These are phyloP conservation scores for Copidosoma aretas DNA, from an alignment of 2,888 invertebrate genomes.

Conservation along the genomic window DNA sequence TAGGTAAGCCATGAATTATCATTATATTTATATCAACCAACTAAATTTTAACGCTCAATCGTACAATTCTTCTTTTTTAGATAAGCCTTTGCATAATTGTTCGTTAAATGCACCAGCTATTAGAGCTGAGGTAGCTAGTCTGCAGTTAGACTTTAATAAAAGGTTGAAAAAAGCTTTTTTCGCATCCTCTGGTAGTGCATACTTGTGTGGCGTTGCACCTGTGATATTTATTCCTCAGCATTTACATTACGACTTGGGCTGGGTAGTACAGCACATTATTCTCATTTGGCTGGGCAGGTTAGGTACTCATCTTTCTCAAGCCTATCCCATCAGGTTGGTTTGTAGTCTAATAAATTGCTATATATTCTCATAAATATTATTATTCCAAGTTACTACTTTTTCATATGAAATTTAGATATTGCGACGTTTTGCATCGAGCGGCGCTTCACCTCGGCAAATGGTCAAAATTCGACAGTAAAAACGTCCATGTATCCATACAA, in stretches of 20 bases:
- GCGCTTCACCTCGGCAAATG: slow-evolving; percentile 88
- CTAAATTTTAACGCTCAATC: background rate
- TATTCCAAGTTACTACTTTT: background rate
- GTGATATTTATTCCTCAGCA: slow-evolving; percentile 59
- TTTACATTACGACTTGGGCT: slow-evolving; percentile 82
- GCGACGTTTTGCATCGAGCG: slow-evolving; percentile 89
- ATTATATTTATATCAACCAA: background rate
- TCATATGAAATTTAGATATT: slow-evolving; percentile 65
- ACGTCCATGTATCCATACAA: slow-evolving; percentile 66
- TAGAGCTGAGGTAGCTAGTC: slow-evolving; percentile 82
- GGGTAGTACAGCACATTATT: slow-evolving; percentile 83
- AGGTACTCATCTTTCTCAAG: slow-evolving; percentile 63
- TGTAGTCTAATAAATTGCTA: slow-evolving; percentile 7
- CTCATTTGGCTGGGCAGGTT: slow-evolving; percentile 87
- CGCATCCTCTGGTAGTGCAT: slow-evolving; percentile 57
- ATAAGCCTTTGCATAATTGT: slow-evolving; percentile 78
- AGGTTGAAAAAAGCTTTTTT: slow-evolving; percentile 85
- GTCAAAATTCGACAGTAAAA: slow-evolving; percentile 68
- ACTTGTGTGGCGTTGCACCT: slow-evolving; percentile 58
- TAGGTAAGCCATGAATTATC: slow-evolving; percentile 47
- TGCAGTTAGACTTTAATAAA: slow-evolving; percentile 87
- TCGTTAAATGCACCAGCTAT: slow-evolving; percentile 74
- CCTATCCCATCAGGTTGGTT: slow-evolving; percentile 67
- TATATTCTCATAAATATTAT: background rate
- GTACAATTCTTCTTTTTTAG: slow-evolving; percentile 50